phyloP scores from a whole-genome alignment of 2,797 vertebrate genomes.

The Smutsia temminckii region DNA sequence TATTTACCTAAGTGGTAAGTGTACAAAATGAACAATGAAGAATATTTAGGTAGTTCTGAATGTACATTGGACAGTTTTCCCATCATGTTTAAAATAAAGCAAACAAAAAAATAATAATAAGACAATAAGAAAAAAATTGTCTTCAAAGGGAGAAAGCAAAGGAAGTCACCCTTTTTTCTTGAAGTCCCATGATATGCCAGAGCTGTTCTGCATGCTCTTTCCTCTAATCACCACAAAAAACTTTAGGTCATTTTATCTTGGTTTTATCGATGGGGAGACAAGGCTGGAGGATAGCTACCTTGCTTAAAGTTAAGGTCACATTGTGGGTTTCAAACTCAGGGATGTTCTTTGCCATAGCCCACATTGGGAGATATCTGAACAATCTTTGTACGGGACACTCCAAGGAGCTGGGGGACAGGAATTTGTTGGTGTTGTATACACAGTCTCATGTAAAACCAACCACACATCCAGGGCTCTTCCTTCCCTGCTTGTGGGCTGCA shows the following conservation, averaged over 20 bases:
- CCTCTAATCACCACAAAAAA: not conserved
- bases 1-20: not conserved
- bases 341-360: not conserved
- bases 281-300: not conserved
- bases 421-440: too few relatives aligned
- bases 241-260: not conserved
- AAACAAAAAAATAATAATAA: not conserved
- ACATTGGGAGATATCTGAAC: fast-evolving
- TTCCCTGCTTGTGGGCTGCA: fast-evolving
- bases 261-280: not conserved
- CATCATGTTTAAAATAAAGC: not conserved
- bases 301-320: not conserved
- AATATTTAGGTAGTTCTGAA: not conserved
- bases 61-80: not conserved
- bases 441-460: not conserved
- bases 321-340: not conserved
- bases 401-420: too few relatives aligned
- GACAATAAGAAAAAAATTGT: not conserved
- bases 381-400: not conserved
- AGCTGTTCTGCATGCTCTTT: not conserved
- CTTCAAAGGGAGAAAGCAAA: not conserved
- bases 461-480: not conserved
- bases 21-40: not conserved
- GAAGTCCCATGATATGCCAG: not conserved
- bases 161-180: not conserved